Evolutionary conservation across 1,140 invertebrate genomes (phyloP), one percentile per base, ranked within the genome.

Genomic region (Papilio glaucus): DNA sequence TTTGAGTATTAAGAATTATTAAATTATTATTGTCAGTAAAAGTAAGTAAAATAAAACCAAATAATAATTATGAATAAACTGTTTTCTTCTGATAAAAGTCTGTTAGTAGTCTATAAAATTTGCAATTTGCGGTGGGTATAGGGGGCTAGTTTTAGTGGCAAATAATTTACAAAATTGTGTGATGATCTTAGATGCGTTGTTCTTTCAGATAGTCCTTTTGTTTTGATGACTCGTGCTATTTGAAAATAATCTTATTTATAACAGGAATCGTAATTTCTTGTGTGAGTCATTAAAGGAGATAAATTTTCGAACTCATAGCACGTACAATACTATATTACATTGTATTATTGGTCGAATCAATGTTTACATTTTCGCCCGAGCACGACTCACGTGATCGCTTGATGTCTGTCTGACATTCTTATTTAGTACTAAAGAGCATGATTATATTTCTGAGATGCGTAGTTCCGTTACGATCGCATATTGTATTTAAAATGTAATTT

Each of bases 241-340:
- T 38, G 39, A 39, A 39, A 65, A 65, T 42, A 24, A 42, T 41
- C 38, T 65, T 18, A 10, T 65, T 79, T 77, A 80, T 80, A 77
- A 57, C 71, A 75, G 75, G 71, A 74, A 45, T 73, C 72, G 78
- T 75, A 69, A 79, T 67, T 72, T 74, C 72, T 75, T 67, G 75
- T 70, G 81, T 79, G 78, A 82, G 77, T 82, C 83, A 83, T 75
- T 83, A 72, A 49, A 57, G 24, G 39, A 74, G 83, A 86, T 85
- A 86, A 84, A 84, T 79, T 80, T 77, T 60, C 78, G 77, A 80
- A 78, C 79, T 80, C 77, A 68, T 78, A 79, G 78, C 77, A 84
- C 75, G 80, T 83, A 78, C 75, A 73, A 77, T 77, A 76, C 80
- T 75, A 70, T 74, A 62, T 73, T 80, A 74, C 79, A 72, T 75